These are phyloP conservation scores for Anas flavirostris DNA, from an alignment of 2,797 vertebrate species.

Conservation along the genomic window DNA sequence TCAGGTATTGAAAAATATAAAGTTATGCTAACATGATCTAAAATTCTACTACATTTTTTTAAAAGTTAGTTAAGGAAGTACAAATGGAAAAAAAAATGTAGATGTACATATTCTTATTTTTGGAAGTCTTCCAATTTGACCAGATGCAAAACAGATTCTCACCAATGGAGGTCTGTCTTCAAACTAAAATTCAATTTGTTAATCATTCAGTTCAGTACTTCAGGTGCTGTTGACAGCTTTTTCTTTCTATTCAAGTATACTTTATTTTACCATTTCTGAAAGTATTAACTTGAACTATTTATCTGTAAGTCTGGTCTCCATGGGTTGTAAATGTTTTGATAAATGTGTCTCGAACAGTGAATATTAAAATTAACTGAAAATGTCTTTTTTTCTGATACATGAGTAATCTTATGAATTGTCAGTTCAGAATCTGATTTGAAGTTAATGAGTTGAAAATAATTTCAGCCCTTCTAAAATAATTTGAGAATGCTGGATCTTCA, in stretches of 20 bases:
- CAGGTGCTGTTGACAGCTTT: background rate
- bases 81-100: background rate
- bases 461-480: background rate
- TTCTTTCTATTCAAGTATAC: background rate
- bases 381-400: background rate
- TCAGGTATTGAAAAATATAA: background rate
- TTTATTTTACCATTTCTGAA: background rate
- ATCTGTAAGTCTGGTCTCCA: background rate
- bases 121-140: background rate
- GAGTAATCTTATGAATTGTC: background rate
- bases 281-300: background rate
- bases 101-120: background rate
- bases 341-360: background rate
- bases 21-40: background rate
- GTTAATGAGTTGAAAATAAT: slow-evolving; percentile 16
- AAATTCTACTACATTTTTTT: background rate
- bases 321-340: background rate
- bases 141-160: background rate
- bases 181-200: background rate
- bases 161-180: background rate
- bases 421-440: background rate
- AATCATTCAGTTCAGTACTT: background rate
- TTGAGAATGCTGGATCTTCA: background rate
- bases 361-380: background rate
- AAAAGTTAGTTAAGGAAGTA: background rate